Evolutionary conservation across 2,113 vertebrate genomes (phyloP), one percentile per base, ranked within the genome.

Genomic region (Nothoprocta pentlandii): DNA sequence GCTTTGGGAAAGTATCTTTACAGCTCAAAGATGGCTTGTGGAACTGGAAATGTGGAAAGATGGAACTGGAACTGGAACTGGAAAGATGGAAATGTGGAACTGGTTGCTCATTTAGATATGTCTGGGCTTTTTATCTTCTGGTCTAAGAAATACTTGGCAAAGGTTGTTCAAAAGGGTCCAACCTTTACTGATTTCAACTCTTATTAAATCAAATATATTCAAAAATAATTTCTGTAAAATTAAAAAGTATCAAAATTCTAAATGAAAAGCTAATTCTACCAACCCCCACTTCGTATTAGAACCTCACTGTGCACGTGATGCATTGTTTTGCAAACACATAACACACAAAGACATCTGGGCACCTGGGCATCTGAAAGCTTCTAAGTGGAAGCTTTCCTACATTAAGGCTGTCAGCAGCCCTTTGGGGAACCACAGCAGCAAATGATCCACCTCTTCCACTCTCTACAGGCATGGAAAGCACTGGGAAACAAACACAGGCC

Each of bases 401-500:
- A 53, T 68, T 62, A 84, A 93, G 77, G 83, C 69, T 86, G 80
- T 54, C 59, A 79, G 89, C 47, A 95, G 77, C 78, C 39, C 61
- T 90, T 94, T 89, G 67, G 92, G 85, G 64, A 89, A 21, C 13
- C 53, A 4, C 85, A 93, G 81, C 53, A 95, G 83, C 94, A 85
- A 85, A 73, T 67, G 2, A 93, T 56, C 62, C 3, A 78, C 47
- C 30, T 70, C 66, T 59, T 74, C 46, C 22, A 36, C 59, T 79
- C 93, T 79, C 85, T 46, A 6, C 47, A 73, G 85, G 87, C 69
- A 68, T 1, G 1, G 67, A 80, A 82, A 90, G 30, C 59, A 62
- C 81, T 53, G 92, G 70, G 77, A 92, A 85, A 90, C 14, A 89
- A 86, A 92, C 2, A 25, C 62, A 17, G 3, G 16, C 26, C 56